Percentiles rank a stretch among this genome's conserved stretches.
Conservation (phyloP, 2,797 vertebrate genomes). For the Helostoma temminkii region DNA sequence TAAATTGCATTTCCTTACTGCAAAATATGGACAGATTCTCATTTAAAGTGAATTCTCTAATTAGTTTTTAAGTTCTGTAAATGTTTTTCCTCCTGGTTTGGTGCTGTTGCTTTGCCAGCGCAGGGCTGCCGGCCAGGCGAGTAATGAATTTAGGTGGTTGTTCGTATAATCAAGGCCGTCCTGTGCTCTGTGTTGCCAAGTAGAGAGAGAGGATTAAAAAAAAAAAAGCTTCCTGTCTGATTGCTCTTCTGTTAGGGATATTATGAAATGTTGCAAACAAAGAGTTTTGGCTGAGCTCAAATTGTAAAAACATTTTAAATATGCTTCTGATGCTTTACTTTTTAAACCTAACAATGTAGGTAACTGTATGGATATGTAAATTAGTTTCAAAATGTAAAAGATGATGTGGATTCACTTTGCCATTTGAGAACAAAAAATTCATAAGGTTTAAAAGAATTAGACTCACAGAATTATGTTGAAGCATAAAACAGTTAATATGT, state of each 20-base stretch:
- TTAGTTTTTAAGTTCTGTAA: background rate
- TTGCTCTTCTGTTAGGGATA: conserved; percentile 39
- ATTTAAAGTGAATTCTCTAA: conserved; percentile 9
- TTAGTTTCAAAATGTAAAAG: too few species aligned
- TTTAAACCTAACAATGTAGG: too few species aligned
- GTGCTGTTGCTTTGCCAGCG: conserved; percentile 8
- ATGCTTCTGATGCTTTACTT: too few species aligned
- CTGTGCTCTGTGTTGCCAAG: conserved; percentile 26
- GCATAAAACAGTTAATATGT: too few species aligned
- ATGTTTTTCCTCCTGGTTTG: conserved; percentile 12
- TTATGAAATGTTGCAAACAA: conserved; percentile 25
- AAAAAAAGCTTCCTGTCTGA: conserved; percentile 43
- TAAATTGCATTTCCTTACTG: background rate
- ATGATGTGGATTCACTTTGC: too few species aligned
- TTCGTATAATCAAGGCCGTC: conserved; percentile 38
- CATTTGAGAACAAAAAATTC: too few species aligned
- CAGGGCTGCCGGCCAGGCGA: conserved; percentile 9
- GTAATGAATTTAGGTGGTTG: conserved; percentile 31
- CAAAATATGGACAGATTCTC: background rate
- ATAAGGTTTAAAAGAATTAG: too few species aligned
- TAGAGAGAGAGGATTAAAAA: conserved; percentile 47
- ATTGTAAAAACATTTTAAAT: too few species aligned
- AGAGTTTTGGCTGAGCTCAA: background rate
- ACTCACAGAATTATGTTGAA: too few species aligned
- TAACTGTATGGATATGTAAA: too few species aligned